Percentiles rank a stretch among this genome's conserved stretches.
These are phyloP conservation scores for Phyllostomus discolor DNA, from an alignment of 2,113 vertebrate species.

Conservation along the genomic window DNA sequence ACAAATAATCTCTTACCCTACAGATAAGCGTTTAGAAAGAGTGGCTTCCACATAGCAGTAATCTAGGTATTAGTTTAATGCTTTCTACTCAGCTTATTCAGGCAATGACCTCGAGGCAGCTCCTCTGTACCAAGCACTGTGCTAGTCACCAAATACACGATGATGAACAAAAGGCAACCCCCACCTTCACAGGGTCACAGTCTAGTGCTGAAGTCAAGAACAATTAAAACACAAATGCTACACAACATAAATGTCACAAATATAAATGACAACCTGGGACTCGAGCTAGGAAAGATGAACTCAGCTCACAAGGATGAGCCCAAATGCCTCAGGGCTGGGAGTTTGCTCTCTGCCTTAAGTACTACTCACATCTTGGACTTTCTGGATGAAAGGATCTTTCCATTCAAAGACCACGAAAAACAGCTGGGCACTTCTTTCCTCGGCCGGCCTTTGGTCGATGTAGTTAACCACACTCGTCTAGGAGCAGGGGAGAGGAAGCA, in stretches of 20 bases:
- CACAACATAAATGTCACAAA: accelerated
- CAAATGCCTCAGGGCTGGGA: background rate
- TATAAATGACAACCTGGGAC: background rate
- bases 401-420: constrained; percentile 98
- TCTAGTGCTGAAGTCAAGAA: background rate
- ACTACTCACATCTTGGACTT: constrained; percentile 91
- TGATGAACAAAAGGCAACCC: background rate
- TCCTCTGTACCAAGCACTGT: background rate
- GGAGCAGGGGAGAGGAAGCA: background rate
- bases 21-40: background rate
- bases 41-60: background rate
- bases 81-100: background rate
- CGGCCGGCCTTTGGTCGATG: constrained; percentile 85
- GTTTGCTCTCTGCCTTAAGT: accelerated
- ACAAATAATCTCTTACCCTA: background rate
- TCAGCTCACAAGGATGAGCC: background rate
- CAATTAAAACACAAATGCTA: background rate
- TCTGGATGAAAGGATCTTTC: constrained; percentile 95
- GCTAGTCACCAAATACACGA: background rate
- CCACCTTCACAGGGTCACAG: background rate
- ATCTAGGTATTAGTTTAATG: background rate
- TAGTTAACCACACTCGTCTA: constrained; percentile 96
- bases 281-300: background rate
- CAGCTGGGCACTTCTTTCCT: constrained; percentile 84
- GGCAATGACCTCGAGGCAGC: background rate